Conservation (phyloP, 1,140 invertebrate genomes). For the Ericerus pela region DNA sequence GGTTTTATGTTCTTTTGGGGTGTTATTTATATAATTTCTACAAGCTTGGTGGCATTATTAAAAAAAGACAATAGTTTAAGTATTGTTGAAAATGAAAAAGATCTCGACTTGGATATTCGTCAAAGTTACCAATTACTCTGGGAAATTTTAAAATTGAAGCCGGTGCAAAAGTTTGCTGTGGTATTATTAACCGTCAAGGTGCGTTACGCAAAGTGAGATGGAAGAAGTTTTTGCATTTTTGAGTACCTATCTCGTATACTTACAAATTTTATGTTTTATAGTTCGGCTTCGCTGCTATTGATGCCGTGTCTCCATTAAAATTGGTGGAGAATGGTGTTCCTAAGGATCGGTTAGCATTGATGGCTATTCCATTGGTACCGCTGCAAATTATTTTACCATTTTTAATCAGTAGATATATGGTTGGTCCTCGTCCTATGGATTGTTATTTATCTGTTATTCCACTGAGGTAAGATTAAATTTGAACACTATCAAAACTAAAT, state of each 20-base stretch:
- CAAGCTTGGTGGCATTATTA: slow-evolving; percentile 74
- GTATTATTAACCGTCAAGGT: slow-evolving; percentile 3
- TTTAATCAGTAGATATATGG: slow-evolving; percentile 72
- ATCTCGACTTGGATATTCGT: slow-evolving; percentile 42
- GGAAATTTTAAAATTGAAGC: slow-evolving; percentile 67
- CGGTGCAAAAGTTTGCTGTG: slow-evolving; percentile 54
- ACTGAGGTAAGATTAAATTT: slow-evolving; percentile 40
- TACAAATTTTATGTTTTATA: slow-evolving; percentile 28
- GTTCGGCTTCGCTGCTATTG: slow-evolving; percentile 92
- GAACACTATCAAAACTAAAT: too few species aligned
- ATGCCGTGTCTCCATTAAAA: slow-evolving; percentile 87
- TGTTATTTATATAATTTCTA: slow-evolving; percentile 75
- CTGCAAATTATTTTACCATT: slow-evolving; percentile 88
- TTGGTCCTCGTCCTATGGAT: slow-evolving; percentile 72
- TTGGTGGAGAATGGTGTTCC: slow-evolving; percentile 88
- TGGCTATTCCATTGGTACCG: slow-evolving; percentile 83
- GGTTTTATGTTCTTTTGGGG: slow-evolving; percentile 94
- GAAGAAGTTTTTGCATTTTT: slow-evolving; percentile 9
- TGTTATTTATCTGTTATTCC: slow-evolving; percentile 82
- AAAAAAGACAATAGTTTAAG: slow-evolving; percentile 60
- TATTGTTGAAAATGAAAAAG: slow-evolving; percentile 39
- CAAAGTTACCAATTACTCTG: slow-evolving; percentile 73
- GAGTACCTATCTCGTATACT: slow-evolving; percentile 1
- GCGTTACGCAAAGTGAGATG: not conserved
- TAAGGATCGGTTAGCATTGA: slow-evolving; percentile 81